These are phyloP conservation scores for Alligator mississippiensis DNA, from an alignment of 2,113 vertebrate species.

Conservation along the genomic window DNA sequence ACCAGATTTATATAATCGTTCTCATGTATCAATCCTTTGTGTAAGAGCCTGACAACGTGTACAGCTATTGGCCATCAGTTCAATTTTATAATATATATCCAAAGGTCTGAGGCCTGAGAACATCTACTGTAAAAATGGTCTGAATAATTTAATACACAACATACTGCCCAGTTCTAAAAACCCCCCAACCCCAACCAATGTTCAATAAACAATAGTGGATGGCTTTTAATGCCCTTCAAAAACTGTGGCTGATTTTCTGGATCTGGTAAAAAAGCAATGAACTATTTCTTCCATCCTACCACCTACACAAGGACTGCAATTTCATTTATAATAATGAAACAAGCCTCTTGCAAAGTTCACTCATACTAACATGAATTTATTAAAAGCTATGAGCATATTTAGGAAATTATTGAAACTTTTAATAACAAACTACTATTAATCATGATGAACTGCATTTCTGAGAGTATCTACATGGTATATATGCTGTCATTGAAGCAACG, in stretches of 20 bases:
- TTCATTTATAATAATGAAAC: background rate
- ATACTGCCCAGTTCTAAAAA: background rate
- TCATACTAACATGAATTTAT: background rate
- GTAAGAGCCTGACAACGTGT: conserved; percentile 26
- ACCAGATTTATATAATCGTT: background rate
- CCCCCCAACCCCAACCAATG: background rate
- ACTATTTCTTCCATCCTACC: background rate
- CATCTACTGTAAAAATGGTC: background rate
- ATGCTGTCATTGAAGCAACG: background rate
- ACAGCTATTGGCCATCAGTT: conserved; percentile 15
- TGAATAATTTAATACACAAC: background rate
- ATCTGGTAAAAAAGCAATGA: accelerated
- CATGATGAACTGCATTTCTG: background rate
- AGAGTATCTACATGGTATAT: background rate
- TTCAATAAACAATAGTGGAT: background rate
- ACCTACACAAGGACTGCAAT: background rate
- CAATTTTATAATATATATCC: background rate
- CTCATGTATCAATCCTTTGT: background rate
- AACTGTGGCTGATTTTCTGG: background rate
- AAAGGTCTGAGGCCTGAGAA: conserved; percentile 6
- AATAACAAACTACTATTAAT: accelerated
- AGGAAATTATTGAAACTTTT: background rate
- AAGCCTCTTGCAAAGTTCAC: background rate
- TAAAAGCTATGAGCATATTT: background rate
- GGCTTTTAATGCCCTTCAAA: background rate